Evolutionary conservation across 2,797 vertebrate genomes (phyloP).

Genomic region (Cirrhinus mrigala): DNA sequence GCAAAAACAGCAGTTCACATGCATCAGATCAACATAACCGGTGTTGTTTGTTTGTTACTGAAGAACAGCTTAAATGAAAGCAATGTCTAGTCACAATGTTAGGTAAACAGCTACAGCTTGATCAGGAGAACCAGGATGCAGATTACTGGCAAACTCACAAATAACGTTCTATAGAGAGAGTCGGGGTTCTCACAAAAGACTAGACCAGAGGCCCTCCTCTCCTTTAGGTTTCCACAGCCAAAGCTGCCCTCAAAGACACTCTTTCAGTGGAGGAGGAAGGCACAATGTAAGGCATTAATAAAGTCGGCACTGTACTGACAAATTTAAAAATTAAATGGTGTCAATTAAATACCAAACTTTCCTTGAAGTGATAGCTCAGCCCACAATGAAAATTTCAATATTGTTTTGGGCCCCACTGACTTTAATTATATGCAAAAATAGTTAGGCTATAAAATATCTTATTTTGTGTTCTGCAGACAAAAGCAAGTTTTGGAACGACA

Average conservation of each 20-base stretch:
- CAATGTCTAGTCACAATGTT: conserved; percentile 45
- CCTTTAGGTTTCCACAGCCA: conserved; percentile 94
- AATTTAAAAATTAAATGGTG: background rate
- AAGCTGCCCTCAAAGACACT: conserved; percentile 95
- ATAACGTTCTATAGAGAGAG: conserved; percentile 90
- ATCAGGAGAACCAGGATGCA: conserved; percentile 71
- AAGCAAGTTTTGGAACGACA: background rate
- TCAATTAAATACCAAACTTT: background rate
- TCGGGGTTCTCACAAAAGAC: conserved; percentile 95
- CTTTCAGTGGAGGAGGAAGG: conserved; percentile 76
- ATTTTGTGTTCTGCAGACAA: background rate
- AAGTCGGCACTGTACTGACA: background rate
- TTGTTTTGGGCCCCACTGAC: background rate
- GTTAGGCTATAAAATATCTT: background rate
- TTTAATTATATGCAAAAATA: background rate
- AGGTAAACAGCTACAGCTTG: conserved; percentile 60
- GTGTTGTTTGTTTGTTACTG: background rate
- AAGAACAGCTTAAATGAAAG: background rate
- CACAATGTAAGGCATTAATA: conserved; percentile 76
- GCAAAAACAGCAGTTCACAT: background rate
- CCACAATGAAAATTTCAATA: background rate
- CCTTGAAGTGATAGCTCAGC: background rate
- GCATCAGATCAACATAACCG: background rate
- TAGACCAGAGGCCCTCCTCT: conserved; percentile 94
- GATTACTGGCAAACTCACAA: conserved; percentile 87